A percentile compares a stretch with the other conserved stretches of the same genome.
phyloP scores from a whole-genome alignment of 2,888 invertebrate species.

The Fabriciana adippe region DNA sequence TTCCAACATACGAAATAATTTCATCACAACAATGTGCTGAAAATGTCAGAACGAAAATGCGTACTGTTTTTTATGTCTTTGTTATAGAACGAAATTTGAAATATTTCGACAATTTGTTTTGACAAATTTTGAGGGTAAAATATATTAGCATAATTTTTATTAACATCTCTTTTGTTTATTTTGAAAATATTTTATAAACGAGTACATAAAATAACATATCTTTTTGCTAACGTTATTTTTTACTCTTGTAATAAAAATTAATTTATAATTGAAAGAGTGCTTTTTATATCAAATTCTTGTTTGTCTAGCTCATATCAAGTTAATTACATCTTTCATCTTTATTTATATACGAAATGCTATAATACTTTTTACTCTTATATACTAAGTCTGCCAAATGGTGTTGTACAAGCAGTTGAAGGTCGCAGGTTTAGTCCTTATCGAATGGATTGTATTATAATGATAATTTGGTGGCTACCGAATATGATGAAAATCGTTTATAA shows the following conservation, averaged over 20 bases:
- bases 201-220: neutral
- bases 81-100: slow-evolving; percentile 22
- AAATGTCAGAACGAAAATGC: slow-evolving; percentile 22
- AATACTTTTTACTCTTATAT: too few relatives aligned
- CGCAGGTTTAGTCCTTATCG: too few relatives aligned
- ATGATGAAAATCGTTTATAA: too few relatives aligned
- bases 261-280: too few relatives aligned
- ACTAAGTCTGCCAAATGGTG: too few relatives aligned
- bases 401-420: too few relatives aligned
- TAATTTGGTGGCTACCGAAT: too few relatives aligned
- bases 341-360: too few relatives aligned
- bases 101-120: slow-evolving; percentile 21
- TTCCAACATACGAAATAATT: slow-evolving; percentile 26
- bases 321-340: too few relatives aligned
- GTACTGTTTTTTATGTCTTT: slow-evolving; percentile 19
- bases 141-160: slow-evolving; percentile 5
- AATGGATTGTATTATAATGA: too few relatives aligned
- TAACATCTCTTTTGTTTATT: neutral
- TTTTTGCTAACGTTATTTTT: neutral
- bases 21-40: slow-evolving; percentile 28
- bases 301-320: too few relatives aligned
- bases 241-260: neutral
- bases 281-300: too few relatives aligned
- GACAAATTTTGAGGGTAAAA: slow-evolving; percentile 6
- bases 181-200: neutral